Percentiles rank a stretch among this genome's conserved stretches.
These are phyloP conservation scores for Myotis planiceps DNA, from an alignment of 2,797 vertebrate species.

Conservation along the genomic window DNA sequence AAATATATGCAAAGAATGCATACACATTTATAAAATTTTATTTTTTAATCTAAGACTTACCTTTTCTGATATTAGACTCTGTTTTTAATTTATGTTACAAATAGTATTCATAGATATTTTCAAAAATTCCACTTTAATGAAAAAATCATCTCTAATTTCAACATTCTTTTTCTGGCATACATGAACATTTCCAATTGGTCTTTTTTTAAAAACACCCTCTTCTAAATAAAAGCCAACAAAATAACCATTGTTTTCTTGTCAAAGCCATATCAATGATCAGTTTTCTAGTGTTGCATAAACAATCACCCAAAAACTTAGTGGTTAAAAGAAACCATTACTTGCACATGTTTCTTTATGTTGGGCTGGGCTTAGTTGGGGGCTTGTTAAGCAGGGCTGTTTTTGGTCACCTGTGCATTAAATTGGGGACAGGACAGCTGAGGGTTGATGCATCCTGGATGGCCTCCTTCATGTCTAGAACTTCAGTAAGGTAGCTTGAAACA, in stretches of 20 bases:
- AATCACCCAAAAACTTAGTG: background rate
- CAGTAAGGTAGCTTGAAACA: background rate
- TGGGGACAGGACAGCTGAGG: background rate
- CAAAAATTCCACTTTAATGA: background rate
- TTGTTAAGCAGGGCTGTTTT: background rate
- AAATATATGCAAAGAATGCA: background rate
- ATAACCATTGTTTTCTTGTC: background rate
- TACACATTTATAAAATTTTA: background rate
- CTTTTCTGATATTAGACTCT: conserved; percentile 30
- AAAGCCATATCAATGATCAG: background rate
- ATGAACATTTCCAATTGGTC: background rate
- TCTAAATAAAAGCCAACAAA: background rate
- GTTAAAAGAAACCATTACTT: background rate
- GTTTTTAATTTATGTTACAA: background rate
- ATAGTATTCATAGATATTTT: background rate
- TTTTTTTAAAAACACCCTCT: background rate
- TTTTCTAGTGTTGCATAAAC: conserved; percentile 7
- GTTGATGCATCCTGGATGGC: background rate
- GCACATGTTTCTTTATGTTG: background rate
- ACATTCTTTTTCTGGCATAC: background rate
- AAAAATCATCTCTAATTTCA: background rate
- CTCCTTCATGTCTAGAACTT: background rate
- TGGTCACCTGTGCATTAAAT: background rate
- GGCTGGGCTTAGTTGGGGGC: background rate
- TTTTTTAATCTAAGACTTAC: background rate